Conservation (phyloP, 1,140 invertebrate species). For the Caenorhabditis inopinata region DNA sequence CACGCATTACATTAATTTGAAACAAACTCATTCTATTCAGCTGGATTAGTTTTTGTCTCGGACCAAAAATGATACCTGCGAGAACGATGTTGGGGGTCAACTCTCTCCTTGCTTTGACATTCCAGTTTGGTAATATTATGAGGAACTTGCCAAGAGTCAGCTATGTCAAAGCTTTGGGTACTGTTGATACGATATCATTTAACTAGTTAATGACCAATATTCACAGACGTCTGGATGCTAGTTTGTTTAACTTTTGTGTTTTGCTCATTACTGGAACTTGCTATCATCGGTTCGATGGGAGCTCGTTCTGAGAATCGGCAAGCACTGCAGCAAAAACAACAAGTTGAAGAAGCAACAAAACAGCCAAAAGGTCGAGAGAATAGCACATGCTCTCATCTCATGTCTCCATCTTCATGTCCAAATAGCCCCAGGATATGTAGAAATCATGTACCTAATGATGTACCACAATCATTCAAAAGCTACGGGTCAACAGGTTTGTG, state of each 20-base stretch:
- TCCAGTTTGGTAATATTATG: constrained; percentile 62
- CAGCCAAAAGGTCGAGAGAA: constrained; percentile 34
- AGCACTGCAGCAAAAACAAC: background rate
- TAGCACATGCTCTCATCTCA: constrained; percentile 26
- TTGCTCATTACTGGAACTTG: constrained; percentile 56
- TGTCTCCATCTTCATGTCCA: constrained; percentile 36
- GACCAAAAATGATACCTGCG: constrained; percentile 57
- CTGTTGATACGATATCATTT: background rate
- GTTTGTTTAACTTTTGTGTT: constrained; percentile 57
- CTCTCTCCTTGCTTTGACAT: constrained; percentile 55
- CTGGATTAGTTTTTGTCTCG: constrained; percentile 58
- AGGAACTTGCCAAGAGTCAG: constrained; percentile 55
- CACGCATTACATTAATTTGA: background rate
- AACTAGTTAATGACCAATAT: background rate
- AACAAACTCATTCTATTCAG: constrained; percentile 36
- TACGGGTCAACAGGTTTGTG: constrained; percentile 38
- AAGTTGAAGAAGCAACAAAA: background rate
- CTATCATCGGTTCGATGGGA: constrained; percentile 52
- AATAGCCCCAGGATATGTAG: constrained; percentile 47
- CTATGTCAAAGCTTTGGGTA: constrained; percentile 50
- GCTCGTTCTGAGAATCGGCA: constrained; percentile 40
- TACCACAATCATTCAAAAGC: constrained; percentile 42
- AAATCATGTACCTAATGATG: constrained; percentile 37
- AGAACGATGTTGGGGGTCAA: constrained; percentile 56
- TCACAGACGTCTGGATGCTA: constrained; percentile 58